Base-by-base conservation (phyloP, 2,888 invertebrate species). In the Diadegma fenestrale region DNA sequence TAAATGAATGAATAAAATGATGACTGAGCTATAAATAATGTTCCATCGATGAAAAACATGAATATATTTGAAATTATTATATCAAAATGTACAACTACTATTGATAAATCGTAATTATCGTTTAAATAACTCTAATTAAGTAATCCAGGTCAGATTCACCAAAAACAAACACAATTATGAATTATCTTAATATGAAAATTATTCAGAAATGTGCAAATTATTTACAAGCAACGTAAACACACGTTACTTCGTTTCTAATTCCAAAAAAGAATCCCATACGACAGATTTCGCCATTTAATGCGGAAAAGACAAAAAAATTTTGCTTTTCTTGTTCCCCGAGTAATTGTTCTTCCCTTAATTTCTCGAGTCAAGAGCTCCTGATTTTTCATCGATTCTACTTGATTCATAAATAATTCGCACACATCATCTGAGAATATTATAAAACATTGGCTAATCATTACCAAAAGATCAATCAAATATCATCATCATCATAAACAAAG, bases 1-100 rank as follows among this genome's bases (percentile, higher is more conserved):
- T 19, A n/a, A 22, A 69, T 19, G 45, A 69, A 69, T 68, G 68
- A 45, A 26, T 58, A 12, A 58, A 26, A 58, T 58, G 58, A 58
- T 58, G 58, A 26, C 14, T 26, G 58, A 54, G 54, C 22, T 26
- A 22, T 54, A 22, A 54, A 22, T 22, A 22, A 26, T 22, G 12
- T 54, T 22, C 3, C 22, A 54, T 54, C 22, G 22, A 54, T 54
- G 8, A 58, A 58, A 26, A 12, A 58, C 12, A 26, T 58, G 54
- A 12, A 22, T 22, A 22, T 48, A 48, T 48, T 51, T 51, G 48
- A 51, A 19, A 51, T 51, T 51, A 19, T 51, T 0, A 19, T 51
- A 19, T 51, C 19, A 6, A 1, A 19, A 51, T 19, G 19, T 51
- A 51, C 51, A 51, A 51, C 51, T 51, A 51, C 19, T 58, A 26